Conservation (phyloP, 2,888 invertebrate species). For the Apamea sordens region DNA sequence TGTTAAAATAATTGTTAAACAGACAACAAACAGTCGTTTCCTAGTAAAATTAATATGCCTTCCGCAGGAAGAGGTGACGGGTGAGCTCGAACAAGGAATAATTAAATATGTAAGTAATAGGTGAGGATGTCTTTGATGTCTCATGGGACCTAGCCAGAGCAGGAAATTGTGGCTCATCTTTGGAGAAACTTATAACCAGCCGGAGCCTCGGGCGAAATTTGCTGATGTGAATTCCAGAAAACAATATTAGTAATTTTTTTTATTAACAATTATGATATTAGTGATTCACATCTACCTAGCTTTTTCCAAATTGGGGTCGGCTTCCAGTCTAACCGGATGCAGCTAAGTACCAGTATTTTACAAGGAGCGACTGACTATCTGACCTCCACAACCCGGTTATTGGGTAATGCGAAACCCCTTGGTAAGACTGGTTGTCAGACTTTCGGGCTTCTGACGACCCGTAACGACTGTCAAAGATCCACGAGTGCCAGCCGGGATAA, state of each 20-base stretch:
- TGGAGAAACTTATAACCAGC: neutral
- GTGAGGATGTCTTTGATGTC: neutral
- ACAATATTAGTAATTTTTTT: neutral
- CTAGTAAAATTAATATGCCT: conserved; percentile 36
- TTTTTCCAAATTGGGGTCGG: no score
- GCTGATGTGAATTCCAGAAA: neutral
- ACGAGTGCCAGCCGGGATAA: neutral
- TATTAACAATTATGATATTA: neutral
- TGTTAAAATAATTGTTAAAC: conserved; percentile 38
- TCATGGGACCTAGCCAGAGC: neutral
- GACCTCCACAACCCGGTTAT: no score
- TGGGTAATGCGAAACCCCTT: no score
- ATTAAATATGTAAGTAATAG: neutral
- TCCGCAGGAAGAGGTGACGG: conserved; percentile 48
- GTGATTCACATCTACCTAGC: neutral
- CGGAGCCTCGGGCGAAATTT: neutral
- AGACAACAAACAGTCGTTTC: conserved; percentile 28
- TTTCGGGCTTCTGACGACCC: no score
- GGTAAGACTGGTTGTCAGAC: no score
- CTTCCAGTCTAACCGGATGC: no score
- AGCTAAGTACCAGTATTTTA: no score
- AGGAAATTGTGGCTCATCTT: neutral
- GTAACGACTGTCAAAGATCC: no score
- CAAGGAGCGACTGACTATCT: no score
- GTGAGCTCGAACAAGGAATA: conserved; percentile 19